Evolutionary conservation across 2,113 vertebrate genomes (phyloP), one percentile per base, ranked within the genome.

Genomic region (Microtus oregoni): DNA sequence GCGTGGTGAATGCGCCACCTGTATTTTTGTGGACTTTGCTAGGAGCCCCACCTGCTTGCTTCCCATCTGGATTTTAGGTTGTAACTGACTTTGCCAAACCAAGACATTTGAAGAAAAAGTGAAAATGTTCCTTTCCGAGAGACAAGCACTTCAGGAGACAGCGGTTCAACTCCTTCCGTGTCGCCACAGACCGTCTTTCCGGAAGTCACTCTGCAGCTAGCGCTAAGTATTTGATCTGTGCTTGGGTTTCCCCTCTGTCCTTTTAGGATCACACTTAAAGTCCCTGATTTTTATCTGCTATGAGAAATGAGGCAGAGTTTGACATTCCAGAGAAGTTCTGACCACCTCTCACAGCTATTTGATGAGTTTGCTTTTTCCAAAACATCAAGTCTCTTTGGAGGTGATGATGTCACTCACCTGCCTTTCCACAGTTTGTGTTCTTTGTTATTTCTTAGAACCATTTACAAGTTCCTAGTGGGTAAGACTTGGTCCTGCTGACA

Each of bases 371-470:
- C 52, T 67, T 96, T n/a, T 30, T 32, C 44, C 38, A 26, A 65
- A 67, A 92, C 75, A 55, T 26, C 9, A 55, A 63, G 52, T 94
- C 68, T 47, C 95, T 92, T 90, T 86, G 77, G 61, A 95, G 94
- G 76, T 13, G 11, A 97, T 94, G 94, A 97, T 93, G 92, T 94
- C 95, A 98, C 96, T 65, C 14, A 12, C 32, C 72, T 52, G 89
- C 75, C 61, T 95, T 97, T 92, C 75, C 85, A 78, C 65, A 17
- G 81, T 94, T 93, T 96, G 35, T n/a, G 22, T 94, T 97, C 97
- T 96, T 85, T 96, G 78, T n/a, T 94, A 76, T 96, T 95, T 97
- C 89, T 97, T 96, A 92, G 83, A 95, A 81, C 41, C 58, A 83
- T 94, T 96, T 47, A 32, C 85, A 95, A 67, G 95, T 95, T 89